phyloP scores from a whole-genome alignment of 2,113 vertebrate species.

The Protobothrops flavoviridis region DNA sequence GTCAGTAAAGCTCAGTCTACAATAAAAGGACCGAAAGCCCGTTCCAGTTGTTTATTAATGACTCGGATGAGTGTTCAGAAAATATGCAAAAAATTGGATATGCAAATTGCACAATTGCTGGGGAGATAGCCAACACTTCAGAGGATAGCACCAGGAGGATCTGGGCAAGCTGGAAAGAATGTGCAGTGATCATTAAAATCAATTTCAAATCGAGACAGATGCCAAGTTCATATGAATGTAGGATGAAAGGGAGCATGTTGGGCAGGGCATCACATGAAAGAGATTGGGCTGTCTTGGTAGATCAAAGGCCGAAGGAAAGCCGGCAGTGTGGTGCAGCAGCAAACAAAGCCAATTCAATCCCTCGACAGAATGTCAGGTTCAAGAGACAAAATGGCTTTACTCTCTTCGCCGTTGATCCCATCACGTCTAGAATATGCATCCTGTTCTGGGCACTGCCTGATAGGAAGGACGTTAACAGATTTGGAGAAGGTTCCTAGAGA shows the following conservation, averaged over 20 bases:
- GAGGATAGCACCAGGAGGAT: background rate
- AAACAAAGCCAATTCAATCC: background rate
- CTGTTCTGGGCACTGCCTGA: background rate
- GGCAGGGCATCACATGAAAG: background rate
- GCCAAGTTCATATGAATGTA: background rate
- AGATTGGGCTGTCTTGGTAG: background rate
- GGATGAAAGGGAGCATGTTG: background rate
- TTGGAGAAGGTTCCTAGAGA: background rate
- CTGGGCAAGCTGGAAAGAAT: background rate
- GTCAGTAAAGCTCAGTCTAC: background rate
- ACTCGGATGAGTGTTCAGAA: background rate
- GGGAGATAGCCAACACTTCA: background rate
- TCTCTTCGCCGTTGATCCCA: background rate
- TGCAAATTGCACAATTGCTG: background rate
- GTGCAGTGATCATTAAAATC: background rate
- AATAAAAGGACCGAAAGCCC: background rate
- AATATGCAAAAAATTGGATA: background rate
- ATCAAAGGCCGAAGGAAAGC: background rate
- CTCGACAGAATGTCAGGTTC: background rate
- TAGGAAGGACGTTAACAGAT: background rate
- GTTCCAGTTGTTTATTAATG: background rate
- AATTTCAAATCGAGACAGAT: background rate
- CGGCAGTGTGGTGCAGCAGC: background rate
- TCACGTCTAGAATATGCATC: background rate
- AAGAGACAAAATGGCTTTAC: background rate